Percentiles rank a stretch among this genome's conserved stretches.
Evolutionary conservation across 2,888 invertebrate genomes (phyloP).

Genomic region (Sialis lutaria): DNA sequence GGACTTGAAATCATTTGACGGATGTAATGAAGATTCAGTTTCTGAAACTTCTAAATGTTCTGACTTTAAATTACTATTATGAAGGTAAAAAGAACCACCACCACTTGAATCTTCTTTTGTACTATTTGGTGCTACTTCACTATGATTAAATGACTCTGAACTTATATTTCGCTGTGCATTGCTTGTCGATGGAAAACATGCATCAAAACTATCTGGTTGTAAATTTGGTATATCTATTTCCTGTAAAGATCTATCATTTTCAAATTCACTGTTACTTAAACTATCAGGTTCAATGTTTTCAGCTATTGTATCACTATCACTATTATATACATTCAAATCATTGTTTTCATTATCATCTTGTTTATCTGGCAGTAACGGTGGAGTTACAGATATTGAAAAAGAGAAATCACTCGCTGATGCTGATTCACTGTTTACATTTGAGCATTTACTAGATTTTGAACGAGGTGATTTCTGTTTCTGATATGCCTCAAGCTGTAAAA

Average conservation of each 20-base stretch:
- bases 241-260: constrained; percentile 24
- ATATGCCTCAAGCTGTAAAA: constrained; percentile 9
- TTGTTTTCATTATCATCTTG: background rate
- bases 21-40: background rate
- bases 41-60: background rate
- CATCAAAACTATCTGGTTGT: background rate
- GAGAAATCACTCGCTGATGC: constrained; percentile 10
- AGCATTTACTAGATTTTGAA: background rate
- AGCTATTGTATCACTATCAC: background rate
- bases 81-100: background rate
- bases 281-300: constrained; percentile 1
- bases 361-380: constrained; percentile 10
- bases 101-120: background rate
- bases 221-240: constrained; percentile 22
- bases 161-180: background rate
- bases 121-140: background rate
- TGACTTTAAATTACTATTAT: background rate
- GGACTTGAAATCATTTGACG: too few relatives aligned
- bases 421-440: background rate
- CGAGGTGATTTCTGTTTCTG: constrained; percentile 7
- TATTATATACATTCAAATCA: background rate
- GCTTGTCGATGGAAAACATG: background rate
- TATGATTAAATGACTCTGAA: background rate
- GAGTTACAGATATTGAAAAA: constrained; percentile 9
- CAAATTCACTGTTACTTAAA: constrained; percentile 15